Conservation (phyloP, 1,140 invertebrate species). For the Holcopasites calliopsidis region DNA sequence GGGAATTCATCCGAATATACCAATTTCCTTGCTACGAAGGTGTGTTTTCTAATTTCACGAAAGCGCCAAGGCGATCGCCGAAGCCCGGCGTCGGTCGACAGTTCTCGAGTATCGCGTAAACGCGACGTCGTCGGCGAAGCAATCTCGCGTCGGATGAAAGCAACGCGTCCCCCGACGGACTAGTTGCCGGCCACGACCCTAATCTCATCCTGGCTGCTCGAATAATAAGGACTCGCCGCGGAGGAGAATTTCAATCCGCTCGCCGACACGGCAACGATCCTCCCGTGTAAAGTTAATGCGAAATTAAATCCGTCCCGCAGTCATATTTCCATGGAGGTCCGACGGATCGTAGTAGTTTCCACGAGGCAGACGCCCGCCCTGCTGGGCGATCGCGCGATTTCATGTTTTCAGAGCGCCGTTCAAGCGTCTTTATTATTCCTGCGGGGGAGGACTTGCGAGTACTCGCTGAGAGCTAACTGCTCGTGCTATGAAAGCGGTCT, state of each 20-base stretch:
- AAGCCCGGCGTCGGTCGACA: not conserved
- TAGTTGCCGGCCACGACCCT: not conserved
- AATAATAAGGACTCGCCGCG: not conserved
- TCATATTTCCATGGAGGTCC: no score
- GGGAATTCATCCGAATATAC: no score
- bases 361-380: no score
- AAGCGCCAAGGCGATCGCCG: not conserved
- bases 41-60: no score
- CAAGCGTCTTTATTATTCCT: not conserved
- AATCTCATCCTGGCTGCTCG: not conserved
- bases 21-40: not conserved
- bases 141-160: not conserved
- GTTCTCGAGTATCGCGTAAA: not conserved
- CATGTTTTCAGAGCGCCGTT: not conserved
- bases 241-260: not conserved
- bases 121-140: not conserved
- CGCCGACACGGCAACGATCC: not conserved
- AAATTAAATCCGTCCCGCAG: not conserved
- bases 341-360: no score
- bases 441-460: not conserved
- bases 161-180: not conserved
- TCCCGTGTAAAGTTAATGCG: not conserved
- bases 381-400: not conserved
- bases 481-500: not conserved
- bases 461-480: not conserved